Evolutionary conservation across 2,888 invertebrate species (phyloP).

Genomic region (Acronicta aceris): DNA sequence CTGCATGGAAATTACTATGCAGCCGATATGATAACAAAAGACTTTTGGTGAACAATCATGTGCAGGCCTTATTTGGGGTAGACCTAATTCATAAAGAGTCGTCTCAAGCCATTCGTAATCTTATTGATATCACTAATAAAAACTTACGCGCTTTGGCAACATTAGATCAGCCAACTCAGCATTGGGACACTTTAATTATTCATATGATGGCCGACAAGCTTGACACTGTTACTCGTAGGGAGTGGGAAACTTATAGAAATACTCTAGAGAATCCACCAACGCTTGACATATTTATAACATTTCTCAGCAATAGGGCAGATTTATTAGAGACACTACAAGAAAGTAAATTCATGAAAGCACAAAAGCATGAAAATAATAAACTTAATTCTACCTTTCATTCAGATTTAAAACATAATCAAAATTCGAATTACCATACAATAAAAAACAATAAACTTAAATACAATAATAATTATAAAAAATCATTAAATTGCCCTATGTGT

Average conservation of each 20-base stretch:
- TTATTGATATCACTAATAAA: neutral
- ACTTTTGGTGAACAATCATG: neutral
- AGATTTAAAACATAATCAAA: neutral
- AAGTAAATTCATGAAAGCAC: neutral
- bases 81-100: neutral
- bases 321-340: neutral
- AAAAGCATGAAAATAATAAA: neutral
- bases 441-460: neutral
- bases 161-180: neutral
- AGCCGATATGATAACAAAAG: neutral
- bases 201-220: constrained; percentile 1
- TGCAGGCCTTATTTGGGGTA: neutral
- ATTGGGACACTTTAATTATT: neutral
- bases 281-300: neutral
- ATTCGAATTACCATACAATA: neutral
- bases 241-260: constrained; percentile 2
- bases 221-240: neutral
- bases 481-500: neutral
- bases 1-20: neutral
- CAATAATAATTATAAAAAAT: neutral
- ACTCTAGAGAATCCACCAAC: neutral
- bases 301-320: constrained; percentile 1
- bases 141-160: neutral
- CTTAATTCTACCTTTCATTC: neutral
- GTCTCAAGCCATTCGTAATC: neutral